A percentile compares a stretch with the other conserved stretches of the same genome.
Evolutionary conservation across 2,888 invertebrate species (phyloP).

Genomic region (Beris morrisii): DNA sequence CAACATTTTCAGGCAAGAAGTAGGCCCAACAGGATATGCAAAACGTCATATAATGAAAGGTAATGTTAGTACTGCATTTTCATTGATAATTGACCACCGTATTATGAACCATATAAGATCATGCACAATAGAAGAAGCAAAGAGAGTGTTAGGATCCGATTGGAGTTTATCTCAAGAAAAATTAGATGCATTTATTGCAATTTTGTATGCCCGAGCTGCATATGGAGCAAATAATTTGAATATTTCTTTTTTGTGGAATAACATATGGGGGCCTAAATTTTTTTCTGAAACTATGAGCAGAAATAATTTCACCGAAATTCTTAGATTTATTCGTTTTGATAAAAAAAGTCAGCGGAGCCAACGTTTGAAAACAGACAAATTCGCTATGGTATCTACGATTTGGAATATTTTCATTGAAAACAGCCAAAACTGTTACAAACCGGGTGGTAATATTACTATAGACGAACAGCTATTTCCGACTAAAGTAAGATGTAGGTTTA

Average conservation of each 20-base stretch:
- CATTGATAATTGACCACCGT: slow-evolving; percentile 37
- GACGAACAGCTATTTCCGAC: slow-evolving; percentile 45
- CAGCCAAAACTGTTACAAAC: slow-evolving; percentile 42
- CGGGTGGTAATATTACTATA: slow-evolving; percentile 40
- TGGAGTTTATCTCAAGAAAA: slow-evolving; percentile 35
- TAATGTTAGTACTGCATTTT: slow-evolving; percentile 38
- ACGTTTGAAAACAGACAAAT: slow-evolving; percentile 41
- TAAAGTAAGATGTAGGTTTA: slow-evolving; percentile 46
- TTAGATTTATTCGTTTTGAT: slow-evolving; percentile 21
- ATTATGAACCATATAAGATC: slow-evolving; percentile 39
- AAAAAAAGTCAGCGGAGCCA: slow-evolving; percentile 34
- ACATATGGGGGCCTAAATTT: slow-evolving; percentile 14
- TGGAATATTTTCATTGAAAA: slow-evolving; percentile 43
- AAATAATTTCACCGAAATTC: slow-evolving; percentile 33
- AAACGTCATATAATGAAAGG: slow-evolving; percentile 39
- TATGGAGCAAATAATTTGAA: slow-evolving; percentile 26
- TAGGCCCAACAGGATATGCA: slow-evolving; percentile 36
- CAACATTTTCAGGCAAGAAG: slow-evolving; percentile 31
- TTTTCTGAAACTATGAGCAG: slow-evolving; percentile 27
- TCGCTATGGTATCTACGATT: slow-evolving; percentile 42
- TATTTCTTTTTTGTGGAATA: slow-evolving; percentile 12
- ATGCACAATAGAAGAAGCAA: slow-evolving; percentile 39
- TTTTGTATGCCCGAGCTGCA: slow-evolving; percentile 23
- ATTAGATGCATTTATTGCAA: slow-evolving; percentile 30
- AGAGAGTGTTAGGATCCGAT: slow-evolving; percentile 33